Evolutionary conservation across 2,113 vertebrate species (phyloP).

Genomic region (Megaptera novaeangliae): DNA sequence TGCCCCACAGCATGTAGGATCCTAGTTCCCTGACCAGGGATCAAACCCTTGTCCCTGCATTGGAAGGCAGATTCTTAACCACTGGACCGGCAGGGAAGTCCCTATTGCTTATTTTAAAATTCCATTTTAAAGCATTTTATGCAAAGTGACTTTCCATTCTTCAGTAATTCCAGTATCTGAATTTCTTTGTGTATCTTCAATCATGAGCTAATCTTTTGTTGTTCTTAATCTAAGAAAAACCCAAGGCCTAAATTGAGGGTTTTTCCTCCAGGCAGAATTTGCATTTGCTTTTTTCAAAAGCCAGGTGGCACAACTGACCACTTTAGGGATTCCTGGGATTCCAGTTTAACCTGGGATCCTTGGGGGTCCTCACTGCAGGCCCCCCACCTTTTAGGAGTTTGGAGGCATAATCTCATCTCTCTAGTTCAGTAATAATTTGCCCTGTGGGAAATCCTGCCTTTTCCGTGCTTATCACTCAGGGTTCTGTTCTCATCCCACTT

Average conservation of each 20-base stretch:
- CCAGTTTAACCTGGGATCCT: neutral
- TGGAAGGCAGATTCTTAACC: no score
- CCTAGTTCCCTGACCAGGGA: no score
- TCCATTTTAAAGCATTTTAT: neutral
- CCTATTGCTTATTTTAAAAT: neutral
- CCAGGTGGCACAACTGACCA: neutral
- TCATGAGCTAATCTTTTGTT: neutral
- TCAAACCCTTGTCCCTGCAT: no score
- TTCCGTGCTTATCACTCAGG: neutral
- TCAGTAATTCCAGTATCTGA: conserved; percentile 1
- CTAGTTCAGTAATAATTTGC: neutral
- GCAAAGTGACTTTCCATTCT: neutral
- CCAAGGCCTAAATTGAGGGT: neutral
- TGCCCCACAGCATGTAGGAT: no score
- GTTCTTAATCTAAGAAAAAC: neutral
- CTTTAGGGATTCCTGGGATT: neutral
- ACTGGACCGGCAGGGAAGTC: no score
- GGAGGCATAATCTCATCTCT: neutral
- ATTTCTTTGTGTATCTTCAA: neutral
- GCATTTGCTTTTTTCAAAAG: conserved; percentile 1
- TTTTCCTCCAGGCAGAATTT: neutral
- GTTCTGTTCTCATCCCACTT: neutral
- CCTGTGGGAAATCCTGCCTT: neutral
- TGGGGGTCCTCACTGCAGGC: neutral
- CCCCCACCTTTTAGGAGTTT: neutral